phyloP scores from a whole-genome alignment of 2,113 vertebrate genomes.

The Colinus virginianus region DNA sequence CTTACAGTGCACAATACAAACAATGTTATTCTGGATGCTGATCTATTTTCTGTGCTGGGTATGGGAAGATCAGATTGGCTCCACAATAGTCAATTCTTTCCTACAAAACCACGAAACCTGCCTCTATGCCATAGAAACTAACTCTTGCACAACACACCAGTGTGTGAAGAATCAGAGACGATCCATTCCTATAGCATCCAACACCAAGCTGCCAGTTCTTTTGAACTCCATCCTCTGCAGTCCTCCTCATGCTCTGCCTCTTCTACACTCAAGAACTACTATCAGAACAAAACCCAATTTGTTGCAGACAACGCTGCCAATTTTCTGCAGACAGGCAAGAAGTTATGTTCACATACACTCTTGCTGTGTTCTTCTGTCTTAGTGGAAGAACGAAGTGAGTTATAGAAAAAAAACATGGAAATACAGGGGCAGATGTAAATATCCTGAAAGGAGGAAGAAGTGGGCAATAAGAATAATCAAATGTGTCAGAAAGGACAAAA shows the following conservation, averaged over 20 bases:
- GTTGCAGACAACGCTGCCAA: not conserved
- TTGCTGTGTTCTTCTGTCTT: not conserved
- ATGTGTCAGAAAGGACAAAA: not conserved
- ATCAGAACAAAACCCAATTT: not conserved
- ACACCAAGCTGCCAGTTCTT: not conserved
- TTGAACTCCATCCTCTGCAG: fast-evolving
- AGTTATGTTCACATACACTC: fast-evolving
- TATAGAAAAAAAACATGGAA: not conserved
- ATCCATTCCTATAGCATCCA: not conserved
- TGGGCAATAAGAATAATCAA: not conserved
- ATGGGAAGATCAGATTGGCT: not conserved
- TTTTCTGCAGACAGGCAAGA: not conserved
- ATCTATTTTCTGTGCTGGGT: not conserved
- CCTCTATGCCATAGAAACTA: fast-evolving
- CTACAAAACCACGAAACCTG: not conserved
- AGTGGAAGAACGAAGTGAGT: not conserved
- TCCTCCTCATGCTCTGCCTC: not conserved
- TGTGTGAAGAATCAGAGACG: not conserved
- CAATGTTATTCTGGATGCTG: not conserved
- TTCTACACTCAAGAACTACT: not conserved
- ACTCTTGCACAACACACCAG: not conserved
- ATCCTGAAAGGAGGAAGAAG: not conserved
- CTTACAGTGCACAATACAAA: not conserved
- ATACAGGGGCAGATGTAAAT: not conserved
- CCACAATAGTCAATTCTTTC: not conserved